A percentile compares a stretch with the other conserved stretches of the same genome.
Conservation (phyloP, 2,888 invertebrate species). For the Apeira syringaria region DNA sequence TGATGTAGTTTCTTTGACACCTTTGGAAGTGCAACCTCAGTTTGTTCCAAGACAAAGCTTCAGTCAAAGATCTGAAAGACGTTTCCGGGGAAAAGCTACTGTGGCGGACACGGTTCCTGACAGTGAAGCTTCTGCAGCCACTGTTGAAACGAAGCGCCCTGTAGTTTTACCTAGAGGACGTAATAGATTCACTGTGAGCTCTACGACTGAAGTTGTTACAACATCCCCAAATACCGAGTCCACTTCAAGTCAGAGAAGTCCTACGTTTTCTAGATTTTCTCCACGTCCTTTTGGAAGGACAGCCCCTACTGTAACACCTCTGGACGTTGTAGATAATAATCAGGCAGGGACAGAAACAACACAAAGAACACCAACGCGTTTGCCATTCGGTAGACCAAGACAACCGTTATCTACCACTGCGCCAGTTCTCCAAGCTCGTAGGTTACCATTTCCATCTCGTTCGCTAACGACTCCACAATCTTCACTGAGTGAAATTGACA, state of each 20-base stretch:
- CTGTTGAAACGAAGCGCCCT: constrained; percentile 62
- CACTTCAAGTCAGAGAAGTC: constrained; percentile 49
- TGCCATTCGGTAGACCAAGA: constrained; percentile 57
- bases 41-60: constrained; percentile 49
- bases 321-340: constrained; percentile 36
- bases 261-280: constrained; percentile 66
- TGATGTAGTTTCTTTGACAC: constrained; percentile 81
- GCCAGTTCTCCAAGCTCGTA: constrained; percentile 51
- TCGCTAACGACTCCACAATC: constrained; percentile 51
- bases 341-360: constrained; percentile 46
- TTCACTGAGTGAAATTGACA: constrained; percentile 34
- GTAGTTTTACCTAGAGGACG: constrained; percentile 62
- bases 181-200: constrained; percentile 53
- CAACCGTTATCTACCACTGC: constrained; percentile 36
- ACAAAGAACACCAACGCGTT: constrained; percentile 47
- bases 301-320: constrained; percentile 29
- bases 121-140: constrained; percentile 70
- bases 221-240: constrained; percentile 42
- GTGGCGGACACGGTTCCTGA: constrained; percentile 52
- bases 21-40: constrained; percentile 67
- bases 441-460: constrained; percentile 57
- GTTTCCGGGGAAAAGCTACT: constrained; percentile 50
- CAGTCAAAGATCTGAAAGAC: constrained; percentile 40
- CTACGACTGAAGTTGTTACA: constrained; percentile 49
- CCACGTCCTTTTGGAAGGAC: constrained; percentile 69